These are phyloP conservation scores for Phymanthus crucifer DNA, from an alignment of 92 coral and sea anemone genomes.

Conservation along the genomic window DNA sequence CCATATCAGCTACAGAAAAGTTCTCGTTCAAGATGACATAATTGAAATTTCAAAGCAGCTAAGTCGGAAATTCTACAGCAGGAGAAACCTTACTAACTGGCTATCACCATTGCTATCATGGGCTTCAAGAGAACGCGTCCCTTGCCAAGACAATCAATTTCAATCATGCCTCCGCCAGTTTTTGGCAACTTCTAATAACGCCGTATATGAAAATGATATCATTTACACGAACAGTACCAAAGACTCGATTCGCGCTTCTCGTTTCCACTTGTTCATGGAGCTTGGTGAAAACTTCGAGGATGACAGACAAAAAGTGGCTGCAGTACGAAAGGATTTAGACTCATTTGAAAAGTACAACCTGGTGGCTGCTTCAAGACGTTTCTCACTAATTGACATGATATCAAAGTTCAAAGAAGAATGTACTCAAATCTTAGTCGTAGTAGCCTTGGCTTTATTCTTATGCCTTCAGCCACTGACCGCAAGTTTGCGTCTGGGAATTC, in stretches of 20 bases:
- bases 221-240: slow-evolving; percentile 2
- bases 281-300: slow-evolving; percentile 2
- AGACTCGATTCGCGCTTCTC: slow-evolving; percentile 4
- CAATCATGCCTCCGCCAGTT: slow-evolving; percentile 34
- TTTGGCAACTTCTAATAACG: slow-evolving; percentile 18
- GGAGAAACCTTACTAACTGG: slow-evolving; percentile 35
- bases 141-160: slow-evolving; percentile 32
- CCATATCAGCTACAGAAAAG: slow-evolving; percentile 10
- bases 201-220: slow-evolving; percentile 26
- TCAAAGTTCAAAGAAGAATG: slow-evolving; percentile 11
- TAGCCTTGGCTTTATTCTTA: slow-evolving; percentile 23
- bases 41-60: slow-evolving; percentile 17
- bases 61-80: slow-evolving; percentile 15
- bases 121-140: slow-evolving; percentile 13
- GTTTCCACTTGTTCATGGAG: slow-evolving; percentile 41
- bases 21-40: slow-evolving; percentile 23
- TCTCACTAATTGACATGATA: slow-evolving; percentile 34
- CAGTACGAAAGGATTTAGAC: slow-evolving; percentile 20
- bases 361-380: slow-evolving; percentile 22
- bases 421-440: slow-evolving; percentile 25
- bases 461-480: slow-evolving; percentile 43
- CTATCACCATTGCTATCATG: slow-evolving; percentile 37
- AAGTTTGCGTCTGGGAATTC: slow-evolving; percentile 41
- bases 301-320: slow-evolving; percentile 4
- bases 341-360: not conserved